Evolutionary conservation across 64 coral and sea anemone species (phyloP).

Genomic region (Stichodactyla helianthus): DNA sequence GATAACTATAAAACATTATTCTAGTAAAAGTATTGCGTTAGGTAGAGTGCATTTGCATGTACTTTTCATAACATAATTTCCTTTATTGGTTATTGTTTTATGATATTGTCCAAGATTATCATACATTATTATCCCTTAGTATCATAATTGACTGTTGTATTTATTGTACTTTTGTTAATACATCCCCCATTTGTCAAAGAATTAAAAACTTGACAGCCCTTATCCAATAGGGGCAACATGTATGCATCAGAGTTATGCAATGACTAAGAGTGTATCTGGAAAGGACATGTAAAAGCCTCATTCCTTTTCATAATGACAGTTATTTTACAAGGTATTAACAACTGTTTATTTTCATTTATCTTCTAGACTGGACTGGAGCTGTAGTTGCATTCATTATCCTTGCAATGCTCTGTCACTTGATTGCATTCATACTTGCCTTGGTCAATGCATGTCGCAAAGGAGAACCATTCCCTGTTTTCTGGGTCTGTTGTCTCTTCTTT

Average conservation of each 20-base stretch:
- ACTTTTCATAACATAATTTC: no score
- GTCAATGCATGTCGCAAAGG: conserved; percentile 77
- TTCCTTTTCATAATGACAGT: no score
- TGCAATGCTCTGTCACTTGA: conserved; percentile 58
- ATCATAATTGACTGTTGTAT: not conserved
- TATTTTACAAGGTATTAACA: no score
- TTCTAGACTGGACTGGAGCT: conserved; percentile 81
- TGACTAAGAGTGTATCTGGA: no score
- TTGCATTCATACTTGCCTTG: conserved; percentile 64
- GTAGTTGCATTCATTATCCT: conserved; percentile 75
- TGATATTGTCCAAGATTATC: no score
- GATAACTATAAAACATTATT: no score
- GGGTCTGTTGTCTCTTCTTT: conserved; percentile 62
- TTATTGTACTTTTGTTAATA: not conserved
- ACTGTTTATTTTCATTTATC: not conserved
- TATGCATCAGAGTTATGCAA: no score
- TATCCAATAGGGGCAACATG: not conserved
- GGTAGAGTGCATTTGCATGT: no score
- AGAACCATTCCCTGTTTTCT: conserved; percentile 76
- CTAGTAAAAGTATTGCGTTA: no score
- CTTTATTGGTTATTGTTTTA: not conserved
- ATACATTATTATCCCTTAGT: no score
- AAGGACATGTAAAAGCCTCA: no score
- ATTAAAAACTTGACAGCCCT: not conserved
- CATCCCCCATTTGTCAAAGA: not conserved